Evolutionary conservation across 64 coral and sea anemone species (phyloP), one percentile per base, ranked within the genome.

Genomic region (Hydrozoanthus tunicans): DNA sequence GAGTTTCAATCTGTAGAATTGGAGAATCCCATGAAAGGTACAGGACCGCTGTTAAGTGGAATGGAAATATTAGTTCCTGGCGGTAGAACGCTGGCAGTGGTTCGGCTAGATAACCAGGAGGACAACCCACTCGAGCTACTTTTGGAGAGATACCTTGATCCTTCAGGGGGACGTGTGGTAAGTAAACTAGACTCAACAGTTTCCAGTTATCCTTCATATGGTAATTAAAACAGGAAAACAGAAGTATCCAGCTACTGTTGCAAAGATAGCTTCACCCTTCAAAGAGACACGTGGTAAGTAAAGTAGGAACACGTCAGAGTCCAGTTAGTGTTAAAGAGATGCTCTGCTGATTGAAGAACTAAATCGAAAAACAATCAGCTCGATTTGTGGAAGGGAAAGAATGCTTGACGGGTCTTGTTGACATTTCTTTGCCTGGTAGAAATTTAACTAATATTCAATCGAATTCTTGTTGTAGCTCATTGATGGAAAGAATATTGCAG

Each of bases 131-230:
- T 98, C 52, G 90, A 94, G 78, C 68, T 94, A 23, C 64, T 98
- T 15, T 59, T 94, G 55, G 95, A 94, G 17, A 94, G 95, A 85
- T 92, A 91, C 70, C 92, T 89, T 56, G 90, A 94, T 73, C 95
- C 93, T 64, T 81, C 73, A 43, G 32, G 24, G 55, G 93, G 95
- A 24, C 11, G 55, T 61, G 84, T 98, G 62, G 95, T 94, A 90
- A 90, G 32, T 43, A 43, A 43, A 43, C 32, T 43, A 43, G 32
- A 43, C 32, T 43, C 32, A 43, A 43, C 32, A 43, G 32, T 43
- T 2, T 43, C 32, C 32, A 43, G 32, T 43, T 43, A 43, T 43
- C 32, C 32, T 43, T 43, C 32, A 43, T 43, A 43, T 43, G 32
- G 32, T 43, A 43, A 43, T 43, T 43, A 43, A 43, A 43, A 43